Evolutionary conservation across 1,140 invertebrate species (phyloP), one percentile per base, ranked within the genome.

Genomic region (Habropoda laboriosa): DNA sequence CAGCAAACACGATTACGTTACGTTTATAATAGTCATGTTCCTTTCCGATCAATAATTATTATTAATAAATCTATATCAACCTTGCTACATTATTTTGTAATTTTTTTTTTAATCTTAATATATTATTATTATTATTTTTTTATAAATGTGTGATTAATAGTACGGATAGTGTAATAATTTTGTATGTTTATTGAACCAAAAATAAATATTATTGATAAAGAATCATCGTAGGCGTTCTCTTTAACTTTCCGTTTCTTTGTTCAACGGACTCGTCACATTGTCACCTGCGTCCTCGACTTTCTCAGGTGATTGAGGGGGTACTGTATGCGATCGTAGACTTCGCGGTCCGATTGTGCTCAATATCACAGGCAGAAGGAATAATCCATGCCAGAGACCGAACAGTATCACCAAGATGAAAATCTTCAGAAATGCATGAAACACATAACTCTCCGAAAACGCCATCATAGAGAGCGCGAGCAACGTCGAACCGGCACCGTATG

Each of bases 371-470:
- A 97, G 90, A 55, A 97, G 94, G 2, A 97, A 90, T 3, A 97
- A 90, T n/a, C 96, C 96, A 88, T 96, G 95, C 90, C 95, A 96
- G 1, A 97, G 89, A 7, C 96, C 96, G 89, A 97, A 97, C 32
- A 95, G 58, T 78, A 97, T 95, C 1, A 97, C 96, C 61, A 97
- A 91, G 35, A 96, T 93, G 86, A 97, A 97, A 87, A 97, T 96
- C 93, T 96, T 97, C 85, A 97, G 97, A 89, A 98, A 98, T 51
- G 96, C 94, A 67, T 95, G 94, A 89, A 97, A 97, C 5, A 96
- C 96, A 87, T 97, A 97, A n/a, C 96, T 95, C 75, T 94, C 94
- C 0, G 96, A 97, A 78, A 95, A 94, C 77, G 94, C 94, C 21
- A 97, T 93, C 72, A 97, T 93, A 24, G 95, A 94, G 55, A 97